Evolutionary conservation across 2,797 vertebrate species (phyloP).

Genomic region (Intellagama lesueurii): DNA sequence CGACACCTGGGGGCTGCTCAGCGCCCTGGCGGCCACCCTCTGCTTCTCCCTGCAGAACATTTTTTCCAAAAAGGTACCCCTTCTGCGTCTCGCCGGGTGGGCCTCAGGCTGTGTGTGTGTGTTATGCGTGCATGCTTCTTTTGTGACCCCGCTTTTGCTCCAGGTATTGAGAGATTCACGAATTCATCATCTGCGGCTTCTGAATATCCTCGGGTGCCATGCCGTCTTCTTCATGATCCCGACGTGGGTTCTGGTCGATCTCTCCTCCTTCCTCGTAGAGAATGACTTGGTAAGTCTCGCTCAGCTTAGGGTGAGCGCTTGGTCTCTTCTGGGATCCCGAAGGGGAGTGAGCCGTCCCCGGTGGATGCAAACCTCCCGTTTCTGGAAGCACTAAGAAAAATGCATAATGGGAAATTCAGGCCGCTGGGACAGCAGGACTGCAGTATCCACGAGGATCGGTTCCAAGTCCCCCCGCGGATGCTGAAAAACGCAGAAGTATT

Average conservation of each 20-base stretch:
- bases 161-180: conserved; percentile 93
- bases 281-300: conserved; percentile 88
- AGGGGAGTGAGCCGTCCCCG: too few relatives aligned
- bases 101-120: too few relatives aligned
- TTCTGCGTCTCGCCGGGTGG: neutral
- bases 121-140: neutral
- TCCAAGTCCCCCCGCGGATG: too few relatives aligned
- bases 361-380: too few relatives aligned
- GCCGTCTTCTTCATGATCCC: conserved; percentile 97
- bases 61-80: conserved; percentile 96
- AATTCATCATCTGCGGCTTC: conserved; percentile 92
- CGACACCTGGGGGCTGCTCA: conserved; percentile 93
- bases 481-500: too few relatives aligned
- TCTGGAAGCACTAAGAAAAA: too few relatives aligned
- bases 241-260: conserved; percentile 95
- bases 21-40: conserved; percentile 94
- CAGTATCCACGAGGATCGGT: too few relatives aligned
- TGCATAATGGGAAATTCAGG: too few relatives aligned
- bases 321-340: neutral
- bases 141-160: neutral
- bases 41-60: conserved; percentile 99
- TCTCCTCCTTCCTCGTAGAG: conserved; percentile 93
- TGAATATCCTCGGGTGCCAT: conserved; percentile 94
- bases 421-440: too few relatives aligned
- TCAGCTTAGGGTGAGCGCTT: too few relatives aligned